A percentile compares a stretch with the other conserved stretches of the same genome.
Conservation (phyloP, 2,113 vertebrate species). For the Zingel zingel region DNA sequence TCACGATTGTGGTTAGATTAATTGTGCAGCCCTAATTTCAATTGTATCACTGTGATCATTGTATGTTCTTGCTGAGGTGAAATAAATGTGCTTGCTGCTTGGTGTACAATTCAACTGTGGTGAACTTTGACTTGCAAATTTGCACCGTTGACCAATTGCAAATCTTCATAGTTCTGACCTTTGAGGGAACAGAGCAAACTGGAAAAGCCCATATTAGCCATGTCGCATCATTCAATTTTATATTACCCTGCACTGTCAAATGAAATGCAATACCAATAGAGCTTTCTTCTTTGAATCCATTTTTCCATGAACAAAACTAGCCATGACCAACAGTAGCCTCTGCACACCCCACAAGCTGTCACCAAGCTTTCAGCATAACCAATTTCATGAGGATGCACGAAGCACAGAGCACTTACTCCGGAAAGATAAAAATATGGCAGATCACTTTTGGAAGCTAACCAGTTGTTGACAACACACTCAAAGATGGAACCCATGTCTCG, state of each 20-base stretch:
- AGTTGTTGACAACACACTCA: constrained; percentile 4
- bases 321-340: neutral
- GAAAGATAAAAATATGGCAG: neutral
- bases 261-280: neutral
- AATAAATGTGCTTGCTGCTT: neutral
- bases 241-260: neutral
- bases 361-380: neutral
- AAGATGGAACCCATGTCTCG: neutral
- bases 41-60: neutral
- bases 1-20: too few relatives aligned
- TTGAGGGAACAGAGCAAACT: neutral
- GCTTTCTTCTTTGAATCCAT: neutral
- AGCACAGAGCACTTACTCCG: neutral
- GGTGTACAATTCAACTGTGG: neutral
- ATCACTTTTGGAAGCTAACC: neutral
- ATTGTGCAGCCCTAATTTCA: neutral
- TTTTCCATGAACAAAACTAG: neutral
- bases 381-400: neutral
- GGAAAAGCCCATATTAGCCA: neutral
- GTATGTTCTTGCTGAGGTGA: neutral
- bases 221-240: neutral
- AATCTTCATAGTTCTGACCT: neutral
- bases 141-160: neutral
- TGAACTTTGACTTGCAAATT: neutral
- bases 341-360: neutral